Conservation (phyloP, 2,113 vertebrate species). For the Chinchilla lanigera region DNA sequence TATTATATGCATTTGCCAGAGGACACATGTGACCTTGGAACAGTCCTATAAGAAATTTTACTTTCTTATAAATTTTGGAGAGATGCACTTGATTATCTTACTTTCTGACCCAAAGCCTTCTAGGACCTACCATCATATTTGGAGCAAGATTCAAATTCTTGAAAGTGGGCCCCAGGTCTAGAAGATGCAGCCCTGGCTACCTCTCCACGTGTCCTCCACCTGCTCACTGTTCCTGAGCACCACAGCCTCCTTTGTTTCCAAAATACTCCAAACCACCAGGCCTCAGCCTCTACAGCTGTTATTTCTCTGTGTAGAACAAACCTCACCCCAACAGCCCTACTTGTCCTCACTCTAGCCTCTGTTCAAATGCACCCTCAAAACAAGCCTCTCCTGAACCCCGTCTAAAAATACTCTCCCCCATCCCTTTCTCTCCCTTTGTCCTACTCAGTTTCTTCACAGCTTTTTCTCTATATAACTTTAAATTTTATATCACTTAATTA, state of each 20-base stretch:
- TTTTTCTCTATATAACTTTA: neutral
- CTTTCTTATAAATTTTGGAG: neutral
- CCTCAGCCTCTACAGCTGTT: neutral
- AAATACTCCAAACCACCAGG: neutral
- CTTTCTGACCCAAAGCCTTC: neutral
- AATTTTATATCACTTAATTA: neutral
- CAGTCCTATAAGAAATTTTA: neutral
- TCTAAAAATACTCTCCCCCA: neutral
- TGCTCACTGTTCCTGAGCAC: neutral
- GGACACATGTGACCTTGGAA: neutral
- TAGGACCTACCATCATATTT: neutral
- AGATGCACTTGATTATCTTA: neutral
- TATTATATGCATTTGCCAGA: neutral
- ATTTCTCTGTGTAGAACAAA: neutral
- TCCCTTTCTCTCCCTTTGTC: neutral
- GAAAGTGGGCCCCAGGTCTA: neutral
- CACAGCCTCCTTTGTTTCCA: neutral
- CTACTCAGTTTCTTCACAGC: neutral
- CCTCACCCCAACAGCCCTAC: too few relatives aligned
- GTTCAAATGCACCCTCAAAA: neutral
- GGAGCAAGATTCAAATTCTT: neutral
- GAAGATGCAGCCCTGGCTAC: too few relatives aligned
- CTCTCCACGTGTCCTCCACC: accelerated
- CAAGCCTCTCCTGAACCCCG: neutral
- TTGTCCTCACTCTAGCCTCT: neutral